phyloP scores from a whole-genome alignment of 2,888 invertebrate species.

The Trypoxylon attenuatum region DNA sequence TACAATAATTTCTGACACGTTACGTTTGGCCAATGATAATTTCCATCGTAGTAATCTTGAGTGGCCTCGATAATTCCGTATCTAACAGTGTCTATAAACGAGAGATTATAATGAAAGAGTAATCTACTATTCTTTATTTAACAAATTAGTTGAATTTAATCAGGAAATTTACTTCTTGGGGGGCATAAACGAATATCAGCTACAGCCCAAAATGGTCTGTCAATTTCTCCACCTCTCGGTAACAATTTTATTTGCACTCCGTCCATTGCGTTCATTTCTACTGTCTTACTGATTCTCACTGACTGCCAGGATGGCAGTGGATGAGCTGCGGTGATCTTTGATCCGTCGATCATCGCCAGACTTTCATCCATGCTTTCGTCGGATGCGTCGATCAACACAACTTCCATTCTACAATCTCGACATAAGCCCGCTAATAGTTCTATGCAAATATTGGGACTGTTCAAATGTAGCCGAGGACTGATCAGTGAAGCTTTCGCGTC shows the following conservation, averaged over 20 bases:
- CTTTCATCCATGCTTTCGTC: neutral
- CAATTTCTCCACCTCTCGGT: neutral
- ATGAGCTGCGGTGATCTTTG: neutral
- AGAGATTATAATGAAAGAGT: too few species aligned
- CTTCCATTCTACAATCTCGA: slow-evolving; percentile 36
- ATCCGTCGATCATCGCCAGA: slow-evolving; percentile 4
- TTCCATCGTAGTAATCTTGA: slow-evolving; percentile 8
- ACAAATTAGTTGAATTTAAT: neutral
- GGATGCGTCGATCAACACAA: slow-evolving; percentile 21
- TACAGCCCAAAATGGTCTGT: slow-evolving; percentile 49
- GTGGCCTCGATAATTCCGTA: slow-evolving; percentile 8
- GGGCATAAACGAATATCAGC: slow-evolving; percentile 45
- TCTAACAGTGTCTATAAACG: slow-evolving; percentile 36
- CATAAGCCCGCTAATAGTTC: slow-evolving; percentile 55
- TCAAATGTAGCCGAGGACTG: slow-evolving; percentile 24
- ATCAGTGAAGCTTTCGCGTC: slow-evolving; percentile 11
- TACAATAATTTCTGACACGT: slow-evolving; percentile 58
- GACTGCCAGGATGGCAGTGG: slow-evolving; percentile 44
- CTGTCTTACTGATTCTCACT: slow-evolving; percentile 18
- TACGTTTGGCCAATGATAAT: slow-evolving; percentile 38
- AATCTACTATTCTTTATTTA: neutral
- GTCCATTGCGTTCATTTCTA: neutral
- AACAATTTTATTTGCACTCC: slow-evolving; percentile 27
- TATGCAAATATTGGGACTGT: slow-evolving; percentile 36
- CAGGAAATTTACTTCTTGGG: neutral